Percentiles rank a stretch among this genome's conserved stretches.
phyloP scores from a whole-genome alignment of 1,140 invertebrate genomes.

The Arctopsyche grandis region DNA sequence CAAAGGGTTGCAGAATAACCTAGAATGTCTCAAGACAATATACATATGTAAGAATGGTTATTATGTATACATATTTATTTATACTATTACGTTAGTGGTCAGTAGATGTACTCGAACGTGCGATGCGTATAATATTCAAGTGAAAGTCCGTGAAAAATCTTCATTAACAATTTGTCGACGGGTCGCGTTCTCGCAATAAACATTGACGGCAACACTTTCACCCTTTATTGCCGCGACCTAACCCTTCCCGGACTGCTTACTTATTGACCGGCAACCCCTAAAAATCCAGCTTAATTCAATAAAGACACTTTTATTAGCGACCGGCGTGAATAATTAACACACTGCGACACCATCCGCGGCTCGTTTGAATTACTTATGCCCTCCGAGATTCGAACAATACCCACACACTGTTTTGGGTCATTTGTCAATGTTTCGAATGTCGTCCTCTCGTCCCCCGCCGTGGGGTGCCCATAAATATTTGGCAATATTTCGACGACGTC shows the following conservation, averaged over 20 bases:
- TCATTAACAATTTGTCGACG: neutral
- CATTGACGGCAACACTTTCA: constrained; percentile 2
- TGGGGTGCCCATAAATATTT: constrained; percentile 20
- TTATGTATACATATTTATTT: neutral
- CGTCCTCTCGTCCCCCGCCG: neutral
- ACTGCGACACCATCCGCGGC: neutral
- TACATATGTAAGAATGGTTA: too few species aligned
- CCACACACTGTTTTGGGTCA: neutral
- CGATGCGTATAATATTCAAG: too few species aligned
- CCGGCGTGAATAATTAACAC: neutral
- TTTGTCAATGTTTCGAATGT: constrained; percentile 10
- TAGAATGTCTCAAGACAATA: too few species aligned
- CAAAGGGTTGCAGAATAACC: too few species aligned
- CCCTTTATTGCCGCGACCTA: constrained; percentile 19
- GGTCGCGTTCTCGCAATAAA: constrained; percentile 2
- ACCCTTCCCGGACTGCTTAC: constrained; percentile 27
- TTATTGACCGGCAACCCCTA: constrained; percentile 32
- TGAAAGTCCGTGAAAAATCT: neutral
- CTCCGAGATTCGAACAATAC: neutral
- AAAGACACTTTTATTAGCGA: constrained; percentile 34
- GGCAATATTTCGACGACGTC: constrained; percentile 23
- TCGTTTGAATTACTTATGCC: constrained; percentile 7
- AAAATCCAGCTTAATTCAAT: constrained; percentile 43
- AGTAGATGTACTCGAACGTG: too few species aligned
- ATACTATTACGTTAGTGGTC: too few species aligned